Conservation (phyloP, 2,888 invertebrate species). For the Dasypogon diadema region DNA sequence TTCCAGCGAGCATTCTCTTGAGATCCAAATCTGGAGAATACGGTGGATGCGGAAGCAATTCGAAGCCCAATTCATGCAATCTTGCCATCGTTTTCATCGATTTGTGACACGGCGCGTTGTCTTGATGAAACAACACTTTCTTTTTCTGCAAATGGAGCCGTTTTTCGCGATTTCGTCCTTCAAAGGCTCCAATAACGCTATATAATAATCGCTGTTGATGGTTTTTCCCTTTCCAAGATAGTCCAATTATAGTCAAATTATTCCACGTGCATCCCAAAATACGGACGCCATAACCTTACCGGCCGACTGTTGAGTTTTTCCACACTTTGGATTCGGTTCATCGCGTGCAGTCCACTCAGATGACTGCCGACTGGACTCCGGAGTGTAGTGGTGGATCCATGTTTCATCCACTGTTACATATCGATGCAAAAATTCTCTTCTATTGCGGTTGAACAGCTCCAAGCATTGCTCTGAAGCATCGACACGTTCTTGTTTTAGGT, state of each 20-base stretch:
- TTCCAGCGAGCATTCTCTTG: neutral
- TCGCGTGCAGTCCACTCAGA: conserved; percentile 26
- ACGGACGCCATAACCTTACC: neutral
- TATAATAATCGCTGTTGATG: conserved; percentile 10
- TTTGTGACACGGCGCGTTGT: neutral
- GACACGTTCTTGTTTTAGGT: conserved; percentile 60
- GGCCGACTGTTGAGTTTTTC: neutral
- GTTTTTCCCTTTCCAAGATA: conserved; percentile 1
- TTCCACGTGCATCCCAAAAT: neutral
- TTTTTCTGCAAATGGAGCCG: neutral
- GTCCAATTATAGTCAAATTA: neutral
- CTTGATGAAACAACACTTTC: conserved; percentile 10
- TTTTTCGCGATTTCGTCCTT: neutral
- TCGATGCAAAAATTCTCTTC: conserved; percentile 61
- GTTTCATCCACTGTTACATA: conserved; percentile 64
- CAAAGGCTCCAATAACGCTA: neutral
- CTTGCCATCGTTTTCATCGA: neutral
- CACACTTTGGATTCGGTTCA: conserved; percentile 8
- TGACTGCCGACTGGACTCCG: conserved; percentile 60
- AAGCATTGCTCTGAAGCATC: conserved; percentile 60
- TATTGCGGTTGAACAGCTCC: conserved; percentile 61
- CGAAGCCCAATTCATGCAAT: neutral
- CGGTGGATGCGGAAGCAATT: too few relatives aligned
- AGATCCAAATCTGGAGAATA: neutral
- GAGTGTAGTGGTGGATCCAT: conserved; percentile 62